Evolutionary conservation across 2,888 invertebrate genomes (phyloP).

Genomic region (Nebria brevicollis): DNA sequence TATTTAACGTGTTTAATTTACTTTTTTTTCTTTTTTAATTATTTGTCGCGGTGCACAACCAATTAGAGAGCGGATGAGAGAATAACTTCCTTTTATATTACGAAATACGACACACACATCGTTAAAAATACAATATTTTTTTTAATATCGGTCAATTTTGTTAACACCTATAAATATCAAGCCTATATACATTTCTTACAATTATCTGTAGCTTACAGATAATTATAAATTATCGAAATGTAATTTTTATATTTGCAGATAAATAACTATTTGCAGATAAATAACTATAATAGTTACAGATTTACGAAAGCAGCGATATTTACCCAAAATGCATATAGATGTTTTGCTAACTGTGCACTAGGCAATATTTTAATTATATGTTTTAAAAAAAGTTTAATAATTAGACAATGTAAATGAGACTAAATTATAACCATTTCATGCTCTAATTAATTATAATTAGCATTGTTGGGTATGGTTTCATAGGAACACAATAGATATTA

Average conservation of each 20-base stretch:
- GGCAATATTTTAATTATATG: not conserved
- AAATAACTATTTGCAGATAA: too few relatives aligned
- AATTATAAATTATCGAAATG: too few relatives aligned
- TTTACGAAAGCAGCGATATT: too few relatives aligned
- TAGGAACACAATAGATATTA: not conserved
- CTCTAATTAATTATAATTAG: not conserved
- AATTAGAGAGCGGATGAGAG: not conserved
- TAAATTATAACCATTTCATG: not conserved
- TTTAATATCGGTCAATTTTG: not conserved
- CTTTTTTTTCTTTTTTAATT: not conserved
- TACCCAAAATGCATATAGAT: too few relatives aligned
- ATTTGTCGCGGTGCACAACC: not conserved
- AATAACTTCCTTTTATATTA: not conserved
- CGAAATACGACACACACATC: too few relatives aligned
- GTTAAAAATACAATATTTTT: not conserved
- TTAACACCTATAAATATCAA: too few relatives aligned
- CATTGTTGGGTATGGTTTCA: conserved; percentile 4
- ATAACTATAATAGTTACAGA: too few relatives aligned
- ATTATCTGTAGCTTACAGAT: too few relatives aligned
- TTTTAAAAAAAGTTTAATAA: not conserved
- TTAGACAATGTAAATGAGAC: not conserved
- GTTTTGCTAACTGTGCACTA: not conserved
- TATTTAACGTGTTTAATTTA: too few relatives aligned
- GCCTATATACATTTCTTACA: too few relatives aligned
- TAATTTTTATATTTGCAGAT: too few relatives aligned